Evolutionary conservation across 2,888 invertebrate species (phyloP).

Genomic region (Spodoptera picta): DNA sequence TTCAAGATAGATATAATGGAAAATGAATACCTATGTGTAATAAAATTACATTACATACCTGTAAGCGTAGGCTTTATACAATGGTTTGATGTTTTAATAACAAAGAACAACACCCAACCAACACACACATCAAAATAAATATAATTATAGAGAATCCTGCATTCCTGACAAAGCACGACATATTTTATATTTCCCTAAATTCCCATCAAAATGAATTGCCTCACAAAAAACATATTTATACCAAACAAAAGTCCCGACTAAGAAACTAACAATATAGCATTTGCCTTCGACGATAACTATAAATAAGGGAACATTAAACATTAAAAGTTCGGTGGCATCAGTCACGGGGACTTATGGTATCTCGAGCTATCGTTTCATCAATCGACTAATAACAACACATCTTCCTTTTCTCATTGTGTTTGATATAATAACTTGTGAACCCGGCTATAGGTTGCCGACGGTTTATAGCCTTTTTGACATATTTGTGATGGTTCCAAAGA

Average conservation of each 20-base stretch:
- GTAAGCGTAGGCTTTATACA: no score
- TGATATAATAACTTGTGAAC: conserved; percentile 72
- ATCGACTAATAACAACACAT: conserved; percentile 70
- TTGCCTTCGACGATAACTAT: conserved; percentile 56
- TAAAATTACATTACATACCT: no score
- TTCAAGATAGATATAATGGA: no score
- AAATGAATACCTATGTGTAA: no score
- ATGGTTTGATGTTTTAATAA: no score
- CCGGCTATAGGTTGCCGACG: conserved; percentile 73
- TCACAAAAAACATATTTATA: conserved; percentile 46
- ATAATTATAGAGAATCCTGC: conserved; percentile 27
- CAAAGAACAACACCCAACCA: no score
- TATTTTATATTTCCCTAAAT: conserved; percentile 51
- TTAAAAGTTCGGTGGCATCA: conserved; percentile 54
- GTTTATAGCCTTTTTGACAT: conserved; percentile 85
- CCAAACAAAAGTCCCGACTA: conserved; percentile 50
- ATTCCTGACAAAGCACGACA: conserved; percentile 33
- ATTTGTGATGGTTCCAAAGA: conserved; percentile 85
- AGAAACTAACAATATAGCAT: conserved; percentile 53
- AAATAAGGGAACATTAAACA: conserved; percentile 58
- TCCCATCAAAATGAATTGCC: conserved; percentile 47
- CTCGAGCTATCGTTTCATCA: conserved; percentile 65
- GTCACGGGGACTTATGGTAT: conserved; percentile 56
- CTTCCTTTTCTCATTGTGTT: conserved; percentile 75
- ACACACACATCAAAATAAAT: conserved; percentile 19